Evolutionary conservation across 1,140 invertebrate species (phyloP).

Genomic region (Drosophila mojavensis): DNA sequence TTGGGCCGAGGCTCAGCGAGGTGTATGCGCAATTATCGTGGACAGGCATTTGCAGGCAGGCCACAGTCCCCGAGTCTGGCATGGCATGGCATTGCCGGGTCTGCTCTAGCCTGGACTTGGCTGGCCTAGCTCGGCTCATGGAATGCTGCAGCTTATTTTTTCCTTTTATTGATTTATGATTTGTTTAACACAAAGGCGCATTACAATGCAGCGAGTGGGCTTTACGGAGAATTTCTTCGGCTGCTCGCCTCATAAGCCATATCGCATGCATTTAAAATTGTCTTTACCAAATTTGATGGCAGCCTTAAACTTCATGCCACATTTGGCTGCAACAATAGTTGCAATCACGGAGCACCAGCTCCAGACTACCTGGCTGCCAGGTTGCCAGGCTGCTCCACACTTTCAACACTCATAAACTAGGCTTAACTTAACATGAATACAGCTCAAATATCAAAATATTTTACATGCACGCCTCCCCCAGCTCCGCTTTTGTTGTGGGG

Average conservation of each 20-base stretch:
- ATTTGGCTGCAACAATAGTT: conserved; percentile 79
- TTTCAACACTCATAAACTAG: conserved; percentile 81
- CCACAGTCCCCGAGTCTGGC: conserved; percentile 31
- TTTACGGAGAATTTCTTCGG: conserved; percentile 67
- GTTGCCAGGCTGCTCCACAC: conserved; percentile 29
- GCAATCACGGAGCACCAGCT: conserved; percentile 66
- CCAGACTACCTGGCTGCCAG: conserved; percentile 18
- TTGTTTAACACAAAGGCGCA: conserved; percentile 82
- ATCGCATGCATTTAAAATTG: conserved; percentile 75
- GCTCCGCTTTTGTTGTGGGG: conserved; percentile 34
- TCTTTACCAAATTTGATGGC: conserved; percentile 81
- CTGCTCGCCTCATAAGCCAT: conserved; percentile 61
- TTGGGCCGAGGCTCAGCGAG: conserved; percentile 52
- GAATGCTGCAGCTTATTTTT: conserved; percentile 78
- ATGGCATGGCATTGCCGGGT: neutral
- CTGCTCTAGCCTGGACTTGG: neutral
- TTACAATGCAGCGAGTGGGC: conserved; percentile 71
- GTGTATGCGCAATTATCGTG: conserved; percentile 58
- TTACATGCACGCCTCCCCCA: conserved; percentile 52
- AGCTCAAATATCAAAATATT: conserved; percentile 80
- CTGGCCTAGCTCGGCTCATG: conserved; percentile 22
- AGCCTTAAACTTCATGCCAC: conserved; percentile 81
- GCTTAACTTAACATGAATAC: conserved; percentile 81
- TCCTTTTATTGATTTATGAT: conserved; percentile 82
- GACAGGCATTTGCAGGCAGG: conserved; percentile 45